Evolutionary conservation across 2,888 invertebrate genomes (phyloP).

Genomic region (Cheilosia variabilis): DNA sequence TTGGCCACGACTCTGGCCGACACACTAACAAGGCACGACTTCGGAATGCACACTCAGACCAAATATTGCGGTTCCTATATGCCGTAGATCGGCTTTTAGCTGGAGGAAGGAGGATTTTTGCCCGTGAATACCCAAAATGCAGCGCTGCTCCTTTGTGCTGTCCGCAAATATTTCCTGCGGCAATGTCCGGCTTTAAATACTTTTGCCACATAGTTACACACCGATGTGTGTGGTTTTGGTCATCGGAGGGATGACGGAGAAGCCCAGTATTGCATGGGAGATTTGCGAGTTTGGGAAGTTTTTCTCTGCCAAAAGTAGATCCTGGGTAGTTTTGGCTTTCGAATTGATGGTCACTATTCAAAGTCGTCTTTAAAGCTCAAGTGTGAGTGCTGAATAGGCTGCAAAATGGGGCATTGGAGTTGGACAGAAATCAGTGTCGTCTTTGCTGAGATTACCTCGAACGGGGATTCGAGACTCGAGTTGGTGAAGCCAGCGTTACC

Average conservation of each 20-base stretch:
- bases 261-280: background rate
- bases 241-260: background rate
- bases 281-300: background rate
- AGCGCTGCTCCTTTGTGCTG: conserved; percentile 12
- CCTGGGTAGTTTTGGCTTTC: background rate
- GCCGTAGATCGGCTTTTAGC: conserved; percentile 15
- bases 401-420: too few species aligned
- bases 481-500: too few species aligned
- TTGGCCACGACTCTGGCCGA: background rate
- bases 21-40: background rate
- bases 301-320: background rate
- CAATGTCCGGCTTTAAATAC: conserved; percentile 17
- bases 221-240: conserved; percentile 14
- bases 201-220: conserved; percentile 27
- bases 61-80: conserved; percentile 22
- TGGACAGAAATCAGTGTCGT: too few species aligned
- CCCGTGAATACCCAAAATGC: conserved; percentile 21
- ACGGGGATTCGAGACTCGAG: too few species aligned
- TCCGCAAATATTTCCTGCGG: conserved; percentile 30
- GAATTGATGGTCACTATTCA: background rate
- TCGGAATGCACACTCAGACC: background rate
- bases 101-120: conserved; percentile 8
- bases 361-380: background rate
- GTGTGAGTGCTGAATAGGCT: too few species aligned
- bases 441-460: too few species aligned